Percentiles rank a stretch among this genome's conserved stretches.
Conservation (phyloP, 2,797 vertebrate species). For the Momotus momota region DNA sequence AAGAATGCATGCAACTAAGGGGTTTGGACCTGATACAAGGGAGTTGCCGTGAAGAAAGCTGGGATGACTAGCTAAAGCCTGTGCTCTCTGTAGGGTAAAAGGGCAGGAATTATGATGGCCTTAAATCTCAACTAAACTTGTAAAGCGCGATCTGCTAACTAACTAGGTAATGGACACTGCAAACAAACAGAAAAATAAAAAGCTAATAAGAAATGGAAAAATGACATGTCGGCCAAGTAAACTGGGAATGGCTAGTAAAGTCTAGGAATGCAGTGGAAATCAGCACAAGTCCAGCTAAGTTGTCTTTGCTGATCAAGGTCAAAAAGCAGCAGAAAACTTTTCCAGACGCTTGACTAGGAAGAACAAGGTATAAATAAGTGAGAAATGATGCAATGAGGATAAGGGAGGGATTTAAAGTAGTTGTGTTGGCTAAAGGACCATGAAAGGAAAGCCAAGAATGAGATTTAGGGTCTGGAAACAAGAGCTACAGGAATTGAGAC, state of each 20-base stretch:
- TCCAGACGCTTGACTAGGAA: not conserved
- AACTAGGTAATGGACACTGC: not conserved
- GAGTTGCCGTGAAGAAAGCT: not conserved
- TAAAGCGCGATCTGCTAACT: not conserved
- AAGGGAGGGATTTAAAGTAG: not conserved
- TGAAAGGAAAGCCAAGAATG: conserved; percentile 35
- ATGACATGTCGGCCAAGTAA: not conserved
- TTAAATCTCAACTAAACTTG: not conserved
- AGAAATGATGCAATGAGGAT: not conserved
- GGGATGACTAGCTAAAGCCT: not conserved
- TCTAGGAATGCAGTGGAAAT: not conserved
- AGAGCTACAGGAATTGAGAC: not conserved
- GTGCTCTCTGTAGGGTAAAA: not conserved
- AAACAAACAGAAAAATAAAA: not conserved
- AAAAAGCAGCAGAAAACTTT: not conserved
- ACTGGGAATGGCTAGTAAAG: not conserved
- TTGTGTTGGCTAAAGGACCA: not conserved
- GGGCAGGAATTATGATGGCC: not conserved
- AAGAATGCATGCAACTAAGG: not conserved
- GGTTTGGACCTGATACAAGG: not conserved
- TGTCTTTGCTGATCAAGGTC: not conserved
- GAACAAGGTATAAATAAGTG: not conserved
- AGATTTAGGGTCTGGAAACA: conserved; percentile 35
- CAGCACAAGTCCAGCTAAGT: not conserved
- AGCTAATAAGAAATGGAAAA: not conserved